Conservation (phyloP, 2,113 vertebrate genomes). For the Xenopus tropicalis region UCB_Xtro_10.0 CM004448.2:24351501-24352000, state of each 20-base stretch:
- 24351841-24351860: not conserved
- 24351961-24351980: not conserved
- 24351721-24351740: not conserved
- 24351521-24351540: too few relatives aligned
- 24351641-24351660: not conserved
- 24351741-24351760: not conserved
- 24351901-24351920: conserved; percentile 1
- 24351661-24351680: not conserved
- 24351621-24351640: not conserved
- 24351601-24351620: not conserved
- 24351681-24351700: not conserved
- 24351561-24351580: too few relatives aligned
- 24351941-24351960: not conserved
- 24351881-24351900: not conserved
- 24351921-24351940: conserved; percentile 1
- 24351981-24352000: not conserved
- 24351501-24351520: too few relatives aligned
- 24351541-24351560: too few relatives aligned
- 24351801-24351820: conserved; percentile 9
- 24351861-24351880: conserved; percentile 2
- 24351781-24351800: not conserved
- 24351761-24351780: not conserved
- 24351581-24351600: not conserved
- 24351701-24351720: not conserved
- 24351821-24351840: not conserved